Base-by-base conservation (phyloP, 2,888 invertebrate genomes). In the Eurytoma californica region DNA sequence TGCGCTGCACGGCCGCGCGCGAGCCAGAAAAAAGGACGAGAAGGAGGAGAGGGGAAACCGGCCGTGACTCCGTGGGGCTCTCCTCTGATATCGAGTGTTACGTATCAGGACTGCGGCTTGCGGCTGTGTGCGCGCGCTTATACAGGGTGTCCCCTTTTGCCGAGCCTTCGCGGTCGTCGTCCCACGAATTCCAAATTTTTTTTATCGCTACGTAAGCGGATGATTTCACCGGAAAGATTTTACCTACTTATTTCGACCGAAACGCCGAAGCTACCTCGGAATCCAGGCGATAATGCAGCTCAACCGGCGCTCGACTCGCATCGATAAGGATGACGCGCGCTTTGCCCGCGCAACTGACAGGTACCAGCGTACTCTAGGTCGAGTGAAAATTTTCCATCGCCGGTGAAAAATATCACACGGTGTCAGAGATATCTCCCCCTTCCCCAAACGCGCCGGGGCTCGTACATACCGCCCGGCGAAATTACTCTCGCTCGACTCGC, bases 71-170 rank as follows among this genome's bases (percentile, higher is more conserved):
- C 47, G 69, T 30, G 69, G 49, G 55, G 20, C 55, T 68, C 53
- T 49, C 65, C 24, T 24, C 49, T 72, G 82, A 84, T 84, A 83
- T 82, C 83, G 79, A 80, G 82, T 80, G 82, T 83, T 83, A 82
- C 80, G 81, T 83, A 83, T 84, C 84, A 80, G 76, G 82, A 74
- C 76, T 76, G 60, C 39, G 24, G 13, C 28, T 24, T 47, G 61
- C 18, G 24, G 57, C 16, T 14, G 39, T 58, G 30, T 3, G n/a
- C 16, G 16, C 67, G 53, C 9, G 16, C 18, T 7, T 69, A 63
- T 67, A 66, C 49, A 30, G 57, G 72, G 63, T 69, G 61, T 73
- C 77, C 66, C 24, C 24, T 9, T 7, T 9, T 9, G 39, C 39
- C 5, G 7, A 39, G 39, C 9, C 39, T 9, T 39, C 9, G 9